A percentile compares a stretch with the other conserved stretches of the same genome.
These are phyloP conservation scores for Diaprepes abbreviatus DNA, from an alignment of 2,888 invertebrate genomes.

Conservation along the genomic window DNA sequence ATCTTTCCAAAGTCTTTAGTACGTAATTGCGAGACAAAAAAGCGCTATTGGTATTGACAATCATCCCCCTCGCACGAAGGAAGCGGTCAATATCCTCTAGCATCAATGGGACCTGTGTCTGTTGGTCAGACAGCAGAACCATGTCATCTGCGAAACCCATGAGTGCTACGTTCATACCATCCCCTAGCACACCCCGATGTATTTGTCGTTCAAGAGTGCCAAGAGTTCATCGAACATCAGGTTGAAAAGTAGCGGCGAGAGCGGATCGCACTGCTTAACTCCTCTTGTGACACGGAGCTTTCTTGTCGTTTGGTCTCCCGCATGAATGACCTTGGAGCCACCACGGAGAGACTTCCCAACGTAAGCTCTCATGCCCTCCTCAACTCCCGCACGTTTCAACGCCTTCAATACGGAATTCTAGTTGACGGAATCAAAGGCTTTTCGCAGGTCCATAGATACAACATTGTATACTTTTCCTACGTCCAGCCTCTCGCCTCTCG, in stretches of 20 bases:
- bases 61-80: neutral
- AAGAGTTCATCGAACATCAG: conserved; percentile 55
- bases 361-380: conserved; percentile 16
- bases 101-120: neutral
- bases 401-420: conserved; percentile 47
- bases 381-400: conserved; percentile 36
- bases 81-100: neutral
- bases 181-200: neutral
- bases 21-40: no score
- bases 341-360: neutral
- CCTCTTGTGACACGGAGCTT: conserved; percentile 54
- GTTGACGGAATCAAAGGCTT: no score
- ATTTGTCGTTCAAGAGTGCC: neutral
- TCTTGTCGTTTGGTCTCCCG: conserved; percentile 21
- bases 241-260: conserved; percentile 58
- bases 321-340: conserved; percentile 34
- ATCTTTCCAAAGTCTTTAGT: no score
- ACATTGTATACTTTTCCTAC: no score
- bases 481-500: no score
- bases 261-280: conserved; percentile 58
- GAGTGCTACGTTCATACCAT: neutral
- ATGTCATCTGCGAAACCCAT: conserved; percentile 5
- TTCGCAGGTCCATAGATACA: no score
- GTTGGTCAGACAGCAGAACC: neutral
- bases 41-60: no score